Evolutionary conservation across 2,888 invertebrate species (phyloP), one percentile per base, ranked within the genome.

Genomic region (Rhingia rostrata): DNA sequence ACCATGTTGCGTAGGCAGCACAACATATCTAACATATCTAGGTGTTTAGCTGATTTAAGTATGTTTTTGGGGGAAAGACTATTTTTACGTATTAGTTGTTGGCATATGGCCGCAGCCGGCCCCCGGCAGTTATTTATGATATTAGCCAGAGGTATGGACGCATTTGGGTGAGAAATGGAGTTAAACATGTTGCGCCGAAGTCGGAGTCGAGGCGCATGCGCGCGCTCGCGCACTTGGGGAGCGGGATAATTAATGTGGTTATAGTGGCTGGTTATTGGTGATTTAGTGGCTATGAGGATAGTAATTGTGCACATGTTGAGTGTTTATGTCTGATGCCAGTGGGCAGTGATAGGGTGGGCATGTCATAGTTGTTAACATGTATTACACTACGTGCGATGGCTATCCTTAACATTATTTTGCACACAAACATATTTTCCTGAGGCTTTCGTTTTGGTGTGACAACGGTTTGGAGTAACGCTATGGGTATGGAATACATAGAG

Each of bases 201-300:
- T 2, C 22, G 22, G 2, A 22, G 22, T 2, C 2, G 22, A 22
- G 2, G 22, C 22, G 22, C 22, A 22, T 22, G 22, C 22, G 49
- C 5, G 63, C n/a, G 56, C 66, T 56, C 45, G 30, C 45, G 45
- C 12, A n/a, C 45, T 22, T 9, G n/a, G 22, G 3, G 49, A 30
- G 22, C 4, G 5, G 14, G 45, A 64, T 63, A 83, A 83, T 73
- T 78, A 67, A 69, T 79, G 67, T 63, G 72, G 30, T 67, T 45
- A 49, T 61, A 41, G 64, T 54, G 54, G 66, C 67, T 64, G 66
- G 70, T 78, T 82, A 82, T 78, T 67, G 82, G 61, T 83, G 83
- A 79, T 79, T 83, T 79, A 73, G 51, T 63, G 61, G 37, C 63
- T 54, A 22, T n/a, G 39, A 56, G 43, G 32, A 79, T 67, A 45